Base-by-base conservation (phyloP, 2,888 invertebrate species). In the Polyploca ridens region DNA sequence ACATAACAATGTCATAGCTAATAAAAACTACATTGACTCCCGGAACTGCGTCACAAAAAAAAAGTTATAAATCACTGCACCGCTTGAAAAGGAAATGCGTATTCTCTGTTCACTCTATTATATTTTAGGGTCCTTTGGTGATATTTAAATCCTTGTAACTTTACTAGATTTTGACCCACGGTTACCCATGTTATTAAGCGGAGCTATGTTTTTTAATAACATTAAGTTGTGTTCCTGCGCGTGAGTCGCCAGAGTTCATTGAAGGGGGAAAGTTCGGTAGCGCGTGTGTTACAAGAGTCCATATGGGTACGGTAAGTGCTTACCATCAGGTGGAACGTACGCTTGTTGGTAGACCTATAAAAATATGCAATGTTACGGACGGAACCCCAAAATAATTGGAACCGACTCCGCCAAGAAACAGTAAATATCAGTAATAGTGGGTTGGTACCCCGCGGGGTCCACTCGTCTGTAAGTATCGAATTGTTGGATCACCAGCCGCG, bases 21-120 rank as follows among this genome's bases (percentile, higher is more conserved):
- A 86, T 87, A 89, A 86, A 89, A 87, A 84, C 85, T 77, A 79
- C 77, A 83, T 83, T 79, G 87, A 82, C 87, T 89, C 86, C 89
- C 90, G 90, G 88, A 90, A 89, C 85, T 85, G 75, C 71, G 76
- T 65, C 76, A 85, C 86, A 85, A 88, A 88, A 86, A 88, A 86
- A 86, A 82, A 82, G 76, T 79, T 78, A 87, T 89, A 89, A 89
- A 88, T 89, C 87, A 88, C 78, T 41, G 41, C 38, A 65, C 66
- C 74, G 66, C 33, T 54, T 54, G 2, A 54, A 62, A 68, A 78
- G 77, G 78, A 78, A 78, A 71, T 70, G 76, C 69, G 70, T 77
- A 19, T 60, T 16, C 38, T 60, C 38, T 38, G 10, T 74, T 65
- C 64, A 67, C 70, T 70, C 69, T 66, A 19, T 58, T 58, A 58